Base-by-base conservation (phyloP, 2,113 vertebrate species). In the Glaucidium brasilianum region DNA sequence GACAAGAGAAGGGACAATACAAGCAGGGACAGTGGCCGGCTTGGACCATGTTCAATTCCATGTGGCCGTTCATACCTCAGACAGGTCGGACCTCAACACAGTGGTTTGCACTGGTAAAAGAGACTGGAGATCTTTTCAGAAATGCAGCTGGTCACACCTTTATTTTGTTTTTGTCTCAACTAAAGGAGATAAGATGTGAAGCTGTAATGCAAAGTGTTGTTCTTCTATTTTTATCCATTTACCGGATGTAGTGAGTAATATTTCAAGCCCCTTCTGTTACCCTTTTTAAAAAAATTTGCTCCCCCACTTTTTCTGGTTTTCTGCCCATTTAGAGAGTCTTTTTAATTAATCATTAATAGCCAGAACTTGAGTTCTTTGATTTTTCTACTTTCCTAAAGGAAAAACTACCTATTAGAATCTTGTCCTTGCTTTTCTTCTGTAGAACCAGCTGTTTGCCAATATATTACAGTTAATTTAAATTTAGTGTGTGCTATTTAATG, bases 11-110 rank as follows among this genome's bases (percentile, higher is more conserved):
- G 32, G 22, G 20, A 53, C 15, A 32, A 2, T 1, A 9, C 20
- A 15, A 55, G 43, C 11, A 77, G 59, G 20, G 50, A 18, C 4
- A 30, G 45, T 23, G 74, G 52, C 25, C 45, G 62, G 8, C 25
- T 81, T 56, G 30, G 32, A 50, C 16, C 5, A 3, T 0, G 0
- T 56, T 34, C 22, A 64, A 2, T 37, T 67, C 53, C 16, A 6
- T 8, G 14, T 76, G 37, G 27, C 59, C 6, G 0, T 55, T 45
- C 19, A 2, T 50, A 43, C 16, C 53, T 76, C 0, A 2, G 55
- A 4, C 26, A 29, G 45, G 68, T 49, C 11, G 2, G 39, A 50
- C 39, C 35, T 73, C 32, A 60, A 0, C 20, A 7, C 5, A 3
- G 37, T n/a, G 22, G 12, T 21, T 49, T 56, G 34, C 26, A 4